Conservation (phyloP, 2,797 vertebrate genomes). For the Acanthurus tractus region DNA sequence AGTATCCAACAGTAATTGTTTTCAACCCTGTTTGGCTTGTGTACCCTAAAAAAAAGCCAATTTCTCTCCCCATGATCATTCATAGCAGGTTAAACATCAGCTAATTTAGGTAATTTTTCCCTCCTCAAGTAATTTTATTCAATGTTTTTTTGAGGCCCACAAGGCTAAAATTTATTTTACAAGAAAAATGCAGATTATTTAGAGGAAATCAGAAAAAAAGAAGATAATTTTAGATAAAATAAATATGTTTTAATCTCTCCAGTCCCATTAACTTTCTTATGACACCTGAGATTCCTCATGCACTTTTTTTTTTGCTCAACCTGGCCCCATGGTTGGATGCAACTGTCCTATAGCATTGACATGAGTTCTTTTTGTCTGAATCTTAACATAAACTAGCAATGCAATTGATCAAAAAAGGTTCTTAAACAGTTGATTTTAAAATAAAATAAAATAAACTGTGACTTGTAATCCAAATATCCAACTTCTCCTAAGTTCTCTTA, state of each 20-base stretch:
- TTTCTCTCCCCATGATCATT: neutral
- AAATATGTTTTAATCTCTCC: neutral
- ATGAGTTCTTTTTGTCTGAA: neutral
- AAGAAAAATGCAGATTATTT: neutral
- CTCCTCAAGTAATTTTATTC: neutral
- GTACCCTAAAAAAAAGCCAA: neutral
- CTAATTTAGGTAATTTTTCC: neutral
- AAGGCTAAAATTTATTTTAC: too few species aligned
- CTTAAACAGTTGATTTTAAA: conserved; percentile 6
- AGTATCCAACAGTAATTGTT: neutral
- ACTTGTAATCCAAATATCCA: neutral
- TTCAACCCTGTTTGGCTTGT: neutral
- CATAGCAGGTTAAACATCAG: neutral
- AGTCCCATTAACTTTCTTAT: neutral
- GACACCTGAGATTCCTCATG: neutral
- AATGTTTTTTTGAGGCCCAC: neutral
- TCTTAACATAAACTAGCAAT: neutral
- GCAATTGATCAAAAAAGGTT: neutral
- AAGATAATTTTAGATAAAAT: neutral
- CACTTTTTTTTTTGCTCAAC: neutral
- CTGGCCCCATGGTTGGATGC: neutral
- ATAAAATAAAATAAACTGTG: neutral
- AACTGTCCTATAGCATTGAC: neutral
- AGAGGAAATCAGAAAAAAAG: neutral
- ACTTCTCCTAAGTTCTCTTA: neutral